phyloP scores from a whole-genome alignment of 2,888 invertebrate species.

The Meghimatium bilineatum region DNA sequence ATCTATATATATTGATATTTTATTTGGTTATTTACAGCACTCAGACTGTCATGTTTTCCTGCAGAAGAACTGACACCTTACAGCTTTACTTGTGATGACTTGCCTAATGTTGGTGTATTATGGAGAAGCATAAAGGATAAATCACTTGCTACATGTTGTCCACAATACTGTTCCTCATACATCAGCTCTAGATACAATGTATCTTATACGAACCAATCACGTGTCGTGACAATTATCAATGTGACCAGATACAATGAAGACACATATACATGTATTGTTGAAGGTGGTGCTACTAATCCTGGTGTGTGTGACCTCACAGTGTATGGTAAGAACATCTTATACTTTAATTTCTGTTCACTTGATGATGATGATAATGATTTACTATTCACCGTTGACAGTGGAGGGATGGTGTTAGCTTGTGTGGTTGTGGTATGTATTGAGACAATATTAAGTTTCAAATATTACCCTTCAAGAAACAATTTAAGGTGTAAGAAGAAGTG shows the following conservation, averaged over 20 bases:
- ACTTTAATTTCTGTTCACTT: no score
- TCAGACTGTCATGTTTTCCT: conserved; percentile 13
- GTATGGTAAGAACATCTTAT: not conserved
- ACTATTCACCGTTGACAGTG: no score
- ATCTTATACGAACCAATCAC: not conserved
- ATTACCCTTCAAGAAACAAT: no score
- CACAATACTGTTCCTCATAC: not conserved
- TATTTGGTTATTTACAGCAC: not conserved
- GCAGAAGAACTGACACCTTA: not conserved
- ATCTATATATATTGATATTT: not conserved
- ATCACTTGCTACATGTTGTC: not conserved
- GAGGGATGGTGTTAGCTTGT: no score
- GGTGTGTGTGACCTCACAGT: not conserved
- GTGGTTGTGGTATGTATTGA: no score
- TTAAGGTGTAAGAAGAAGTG: no score
- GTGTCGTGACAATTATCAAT: not conserved
- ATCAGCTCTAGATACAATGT: not conserved
- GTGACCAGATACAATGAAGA: not conserved
- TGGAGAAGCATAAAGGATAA: not conserved
- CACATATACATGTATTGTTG: not conserved
- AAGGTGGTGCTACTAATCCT: not conserved
- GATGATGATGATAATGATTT: no score
- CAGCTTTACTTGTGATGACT: not conserved
- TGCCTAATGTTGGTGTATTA: not conserved
- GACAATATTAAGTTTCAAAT: no score